Evolutionary conservation across 2,888 invertebrate genomes (phyloP).

Genomic region (Acronicta leporina): DNA sequence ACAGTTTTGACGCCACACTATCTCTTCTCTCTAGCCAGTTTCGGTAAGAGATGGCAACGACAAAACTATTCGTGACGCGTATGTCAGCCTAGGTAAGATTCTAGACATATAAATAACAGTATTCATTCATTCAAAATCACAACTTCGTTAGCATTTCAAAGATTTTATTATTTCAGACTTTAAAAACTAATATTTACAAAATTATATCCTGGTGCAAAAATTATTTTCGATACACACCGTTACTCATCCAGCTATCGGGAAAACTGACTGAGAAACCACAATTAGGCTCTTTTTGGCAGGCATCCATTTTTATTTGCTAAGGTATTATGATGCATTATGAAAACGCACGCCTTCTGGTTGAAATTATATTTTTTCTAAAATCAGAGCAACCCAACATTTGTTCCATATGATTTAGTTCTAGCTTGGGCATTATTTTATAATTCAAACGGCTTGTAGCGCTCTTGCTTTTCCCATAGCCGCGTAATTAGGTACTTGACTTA

Average conservation of each 20-base stretch:
- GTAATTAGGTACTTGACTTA: no score
- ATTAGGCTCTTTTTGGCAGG: neutral
- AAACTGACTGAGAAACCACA: neutral
- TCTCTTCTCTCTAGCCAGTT: no score
- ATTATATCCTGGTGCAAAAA: conserved; percentile 9
- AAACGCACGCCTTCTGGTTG: no score
- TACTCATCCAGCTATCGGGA: neutral
- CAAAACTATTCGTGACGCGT: no score
- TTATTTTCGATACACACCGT: neutral
- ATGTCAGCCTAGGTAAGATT: no score
- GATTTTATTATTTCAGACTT: conserved; percentile 40
- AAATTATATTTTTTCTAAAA: no score
- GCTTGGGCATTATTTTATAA: no score
- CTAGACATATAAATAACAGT: no score
- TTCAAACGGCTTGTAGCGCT: neutral
- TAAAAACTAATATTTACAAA: conserved; percentile 44
- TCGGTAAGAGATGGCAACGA: no score
- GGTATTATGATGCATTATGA: no score
- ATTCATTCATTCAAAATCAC: neutral
- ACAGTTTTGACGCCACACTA: no score
- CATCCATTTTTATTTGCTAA: neutral
- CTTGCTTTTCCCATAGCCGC: no score
- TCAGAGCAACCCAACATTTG: neutral
- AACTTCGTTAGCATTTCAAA: conserved; percentile 17
- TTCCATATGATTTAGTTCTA: neutral